Base-by-base conservation (phyloP, 2,113 vertebrate species). In the Pitta sordida region DNA sequence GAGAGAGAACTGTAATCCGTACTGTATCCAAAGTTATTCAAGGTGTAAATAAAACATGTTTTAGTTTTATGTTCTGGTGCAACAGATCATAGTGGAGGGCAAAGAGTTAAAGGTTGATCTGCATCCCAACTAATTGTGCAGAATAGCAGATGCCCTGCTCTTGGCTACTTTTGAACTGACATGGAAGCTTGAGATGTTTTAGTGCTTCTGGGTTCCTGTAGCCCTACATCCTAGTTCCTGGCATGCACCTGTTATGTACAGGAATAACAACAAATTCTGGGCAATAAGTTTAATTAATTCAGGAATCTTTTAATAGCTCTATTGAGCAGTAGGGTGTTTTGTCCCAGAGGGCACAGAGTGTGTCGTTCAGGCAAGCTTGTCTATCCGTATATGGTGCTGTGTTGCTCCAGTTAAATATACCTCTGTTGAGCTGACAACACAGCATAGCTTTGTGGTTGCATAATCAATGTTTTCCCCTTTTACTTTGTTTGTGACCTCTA, bases 341-440 rank as follows among this genome's bases (percentile, higher is more conserved):
- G 53, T 59, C 74, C 60, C 67, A 71, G 67, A 82, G 69, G 62
- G 58, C 68, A 53, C 48, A 56, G 81, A 49, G 78, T 86, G 51
- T 88, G 60, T 79, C 19, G 30, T 64, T 79, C 62, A 85, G 94
- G 87, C 58, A 71, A 75, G 90, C 62, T 20, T 64, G 39, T 91
- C 91, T 95, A 52, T 73, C 94, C 82, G 65, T 96, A 91, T 94
- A 94, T 95, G 96, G 96, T 93, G 56, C 87, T 96, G 74, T 87
- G 81, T 89, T 93, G 74, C 87, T 91, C 83, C 62, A 65, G 90
- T 96, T 95, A 96, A 95, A 94, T 93, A 83, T 95, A 95, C 96
- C 93, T 95, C 94, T 23, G 6, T 21, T 79, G 91, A 87, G 78
- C 71, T 95, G 87, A 95, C 94, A 93, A 76, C 87, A 83, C 41